These are phyloP conservation scores for Zosterops japonicus DNA, from an alignment of 2,113 vertebrate genomes.

Conservation along the genomic window DNA sequence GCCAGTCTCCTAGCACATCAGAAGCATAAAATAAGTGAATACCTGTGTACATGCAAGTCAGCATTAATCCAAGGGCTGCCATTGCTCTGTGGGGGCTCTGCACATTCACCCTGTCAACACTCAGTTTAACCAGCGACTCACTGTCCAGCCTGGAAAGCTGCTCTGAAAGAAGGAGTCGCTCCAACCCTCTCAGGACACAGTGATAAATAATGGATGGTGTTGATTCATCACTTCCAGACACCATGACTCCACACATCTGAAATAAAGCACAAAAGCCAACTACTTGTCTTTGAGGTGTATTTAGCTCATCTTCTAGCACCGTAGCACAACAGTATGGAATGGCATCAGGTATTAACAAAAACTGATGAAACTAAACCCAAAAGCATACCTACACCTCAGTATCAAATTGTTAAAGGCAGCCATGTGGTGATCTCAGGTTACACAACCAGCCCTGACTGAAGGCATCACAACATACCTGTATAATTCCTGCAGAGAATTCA, in stretches of 20 bases:
- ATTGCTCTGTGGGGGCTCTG: constrained; percentile 95
- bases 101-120: constrained; percentile 94
- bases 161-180: constrained; percentile 94
- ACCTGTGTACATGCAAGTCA: constrained; percentile 99
- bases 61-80: constrained; percentile 96
- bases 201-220: constrained; percentile 94
- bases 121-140: constrained; percentile 92
- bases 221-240: constrained; percentile 91
- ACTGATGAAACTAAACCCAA: not conserved
- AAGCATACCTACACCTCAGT: not conserved
- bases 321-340: not conserved
- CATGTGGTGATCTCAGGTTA: not conserved
- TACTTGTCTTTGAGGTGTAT: not conserved
- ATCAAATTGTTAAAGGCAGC: not conserved
- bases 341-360: not conserved
- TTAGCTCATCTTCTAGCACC: not conserved
- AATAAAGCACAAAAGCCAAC: not conserved
- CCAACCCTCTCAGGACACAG: constrained; percentile 91
- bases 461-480: constrained; percentile 81
- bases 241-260: constrained; percentile 92
- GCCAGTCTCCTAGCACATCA: not conserved
- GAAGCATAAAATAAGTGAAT: not conserved
- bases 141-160: constrained; percentile 91
- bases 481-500: constrained; percentile 91
- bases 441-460: not conserved